phyloP scores from a whole-genome alignment of 2,113 vertebrate genomes.

The Tyto alba region DNA sequence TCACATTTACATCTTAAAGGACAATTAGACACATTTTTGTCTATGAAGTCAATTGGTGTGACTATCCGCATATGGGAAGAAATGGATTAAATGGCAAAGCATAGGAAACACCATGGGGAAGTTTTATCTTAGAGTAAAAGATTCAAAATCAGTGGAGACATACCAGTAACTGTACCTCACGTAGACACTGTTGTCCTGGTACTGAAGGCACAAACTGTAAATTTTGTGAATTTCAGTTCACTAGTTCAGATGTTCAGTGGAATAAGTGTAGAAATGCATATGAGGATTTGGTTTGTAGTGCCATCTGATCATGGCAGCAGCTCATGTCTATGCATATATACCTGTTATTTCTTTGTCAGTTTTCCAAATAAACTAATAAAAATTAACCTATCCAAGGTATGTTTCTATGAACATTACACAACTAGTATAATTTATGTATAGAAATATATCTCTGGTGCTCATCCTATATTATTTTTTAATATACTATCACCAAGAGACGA shows the following conservation, averaged over 20 bases:
- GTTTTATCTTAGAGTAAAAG: neutral
- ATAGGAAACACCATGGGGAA: neutral
- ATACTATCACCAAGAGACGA: neutral
- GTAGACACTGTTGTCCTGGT: neutral
- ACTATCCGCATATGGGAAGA: neutral
- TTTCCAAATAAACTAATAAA: neutral
- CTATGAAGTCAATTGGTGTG: neutral
- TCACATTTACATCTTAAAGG: neutral
- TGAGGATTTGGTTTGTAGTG: neutral
- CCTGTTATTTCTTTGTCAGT: neutral
- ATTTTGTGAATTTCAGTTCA: neutral
- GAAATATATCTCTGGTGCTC: neutral
- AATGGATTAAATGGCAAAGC: neutral
- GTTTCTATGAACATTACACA: neutral
- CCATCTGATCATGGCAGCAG: neutral
- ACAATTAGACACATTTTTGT: neutral
- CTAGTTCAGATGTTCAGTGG: neutral
- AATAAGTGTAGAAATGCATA: neutral
- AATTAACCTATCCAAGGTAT: neutral
- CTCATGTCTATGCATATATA: neutral
- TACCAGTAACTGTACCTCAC: neutral
- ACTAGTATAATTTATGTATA: neutral
- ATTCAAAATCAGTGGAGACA: neutral
- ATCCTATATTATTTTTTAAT: neutral
- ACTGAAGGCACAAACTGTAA: neutral